These are phyloP conservation scores for Oxygymnocypris stewartii DNA, from an alignment of 2,113 vertebrate genomes.

Conservation along the genomic window DNA sequence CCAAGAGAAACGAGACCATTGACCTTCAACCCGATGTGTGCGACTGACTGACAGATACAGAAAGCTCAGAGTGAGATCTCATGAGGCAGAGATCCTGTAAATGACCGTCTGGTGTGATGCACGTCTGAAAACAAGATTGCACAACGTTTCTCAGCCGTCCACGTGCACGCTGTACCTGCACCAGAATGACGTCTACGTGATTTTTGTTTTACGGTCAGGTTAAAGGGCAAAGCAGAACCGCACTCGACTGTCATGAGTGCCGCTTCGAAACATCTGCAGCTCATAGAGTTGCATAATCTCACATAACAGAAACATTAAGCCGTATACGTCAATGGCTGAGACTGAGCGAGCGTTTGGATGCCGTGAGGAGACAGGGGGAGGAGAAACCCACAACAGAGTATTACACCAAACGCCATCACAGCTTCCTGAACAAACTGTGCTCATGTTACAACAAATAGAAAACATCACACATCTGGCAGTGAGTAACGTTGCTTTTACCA, in stretches of 20 bases:
- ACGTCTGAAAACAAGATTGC: background rate
- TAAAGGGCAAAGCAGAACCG: slow-evolving; percentile 24
- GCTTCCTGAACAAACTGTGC: slow-evolving; percentile 42
- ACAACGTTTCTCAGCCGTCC: background rate
- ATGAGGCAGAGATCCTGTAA: background rate
- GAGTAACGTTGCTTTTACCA: slow-evolving; percentile 22
- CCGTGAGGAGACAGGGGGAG: background rate
- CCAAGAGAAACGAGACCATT: background rate
- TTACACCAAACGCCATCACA: background rate
- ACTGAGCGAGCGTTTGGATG: background rate
- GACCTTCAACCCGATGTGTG: background rate
- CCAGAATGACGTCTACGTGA: background rate
- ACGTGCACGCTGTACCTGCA: background rate
- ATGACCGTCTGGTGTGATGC: background rate
- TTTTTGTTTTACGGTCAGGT: slow-evolving; percentile 10
- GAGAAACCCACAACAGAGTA: background rate
- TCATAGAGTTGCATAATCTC: slow-evolving; percentile 53
- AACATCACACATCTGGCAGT: slow-evolving; percentile 42
- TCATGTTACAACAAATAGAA: slow-evolving; percentile 26
- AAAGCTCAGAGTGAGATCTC: background rate
- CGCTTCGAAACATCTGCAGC: slow-evolving; percentile 43
- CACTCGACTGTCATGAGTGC: background rate
- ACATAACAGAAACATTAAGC: slow-evolving; percentile 34
- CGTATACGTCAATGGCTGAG: slow-evolving; percentile 38
- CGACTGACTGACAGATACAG: background rate